Evolutionary conservation across 2,888 invertebrate genomes (phyloP), one percentile per base, ranked within the genome.

Genomic region (Zygaena filipendulae): DNA sequence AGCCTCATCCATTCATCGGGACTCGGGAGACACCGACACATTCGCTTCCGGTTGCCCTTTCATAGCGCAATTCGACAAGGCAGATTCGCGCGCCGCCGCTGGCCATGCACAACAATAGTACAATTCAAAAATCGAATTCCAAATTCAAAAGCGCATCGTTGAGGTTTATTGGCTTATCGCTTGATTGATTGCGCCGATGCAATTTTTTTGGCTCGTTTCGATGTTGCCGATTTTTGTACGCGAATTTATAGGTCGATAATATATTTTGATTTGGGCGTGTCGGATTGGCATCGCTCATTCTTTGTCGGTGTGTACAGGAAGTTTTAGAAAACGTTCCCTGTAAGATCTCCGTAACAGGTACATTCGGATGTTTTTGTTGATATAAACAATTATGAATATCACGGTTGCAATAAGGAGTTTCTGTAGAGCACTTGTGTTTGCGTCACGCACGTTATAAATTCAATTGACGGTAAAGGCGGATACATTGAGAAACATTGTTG

Each of bases 111-210:
- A 58, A 75, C 75, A 77, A 77, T 66, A 45, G 56, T 45, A 47
- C 58, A 51, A 67, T 64, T 61, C 68, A 71, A 70, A 72, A 70
- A 71, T 72, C 70, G 67, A 66, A 74, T 74, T 67, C 67, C 49
- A 52, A 57, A 74, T 74, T 74, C 72, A 79, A 77, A 79, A 75
- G 79, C 66, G 70, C 77, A 77, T 77, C 79, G 77, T 74, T 77
- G 77, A 79, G 79, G 79, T 79, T 79, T 79, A 79, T 79, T 79
- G 79, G 79, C 79, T 79, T 75, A 79, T 75, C 71, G 74, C 71
- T 71, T 77, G 79, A 79, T 79, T 74, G 79, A 79, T 79, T 77
- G 77, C 72, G 74, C 72, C 49, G 58, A 52, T 52, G 56, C 59
- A 43, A 52, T 50, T 59, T 63, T 59, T 47, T 48, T 47, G 30